Base-by-base conservation (phyloP, 2,888 invertebrate genomes). In the Hipparchia semele region DNA sequence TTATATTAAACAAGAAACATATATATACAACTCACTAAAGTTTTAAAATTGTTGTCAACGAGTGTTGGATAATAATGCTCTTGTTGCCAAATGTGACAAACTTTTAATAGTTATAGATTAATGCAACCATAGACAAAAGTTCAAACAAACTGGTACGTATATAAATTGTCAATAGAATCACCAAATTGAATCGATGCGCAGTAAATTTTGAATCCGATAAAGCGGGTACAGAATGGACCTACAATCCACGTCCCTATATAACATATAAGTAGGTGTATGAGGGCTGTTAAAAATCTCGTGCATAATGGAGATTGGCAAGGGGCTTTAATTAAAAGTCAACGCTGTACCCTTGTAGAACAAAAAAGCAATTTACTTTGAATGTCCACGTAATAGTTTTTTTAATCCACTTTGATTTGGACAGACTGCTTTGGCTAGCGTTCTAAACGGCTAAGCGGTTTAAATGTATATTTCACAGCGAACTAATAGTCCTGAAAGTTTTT, bases 281-380 rank as follows among this genome's bases (percentile, higher is more conserved):
- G 85, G 87, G 85, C 81, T 87, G 89, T 87, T 84, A 88, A 90
- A 90, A 91, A 88, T 87, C 87, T 88, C 86, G 84, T 85, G 85
- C 86, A 88, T 89, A 90, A 89, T 89, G 85, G 85, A 85, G 87
- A 85, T 85, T 86, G 87, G 86, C 85, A 83, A 89, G 85, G 88
- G 87, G 86, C 85, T 90, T 91, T 91, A 92, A 92, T 92, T 92
- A 92, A 92, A 92, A 92, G 90, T 89, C 91, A 86, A 88, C 87
- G 84, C 76, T 83, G 80, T 69, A 86, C 84, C 83, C 86, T 86
- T 84, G 81, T 79, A 80, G 84, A 82, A 90, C 90, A 90, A 90
- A 89, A 89, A 90, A 86, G 86, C 82, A 83, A 83, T 88, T 84
- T 85, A 82, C 84, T 85, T 85, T 88, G 86, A 87, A 87, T 84